These are phyloP conservation scores for Nudaria mundana DNA, from an alignment of 2,888 invertebrate species.

Conservation along the genomic window DNA sequence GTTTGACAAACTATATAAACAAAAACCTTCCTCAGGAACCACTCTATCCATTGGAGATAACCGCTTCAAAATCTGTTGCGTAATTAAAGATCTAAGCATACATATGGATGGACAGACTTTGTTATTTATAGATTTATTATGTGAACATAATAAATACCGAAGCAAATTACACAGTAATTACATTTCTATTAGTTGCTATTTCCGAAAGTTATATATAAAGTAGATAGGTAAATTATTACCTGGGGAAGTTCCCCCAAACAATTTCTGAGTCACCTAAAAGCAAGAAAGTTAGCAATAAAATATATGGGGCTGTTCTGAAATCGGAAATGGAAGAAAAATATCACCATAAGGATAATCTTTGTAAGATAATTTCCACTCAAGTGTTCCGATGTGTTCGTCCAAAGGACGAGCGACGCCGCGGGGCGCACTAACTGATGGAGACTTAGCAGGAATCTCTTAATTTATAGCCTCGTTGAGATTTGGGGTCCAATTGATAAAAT, in stretches of 20 bases:
- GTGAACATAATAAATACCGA: too few species aligned
- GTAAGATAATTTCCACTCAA: constrained; percentile 70
- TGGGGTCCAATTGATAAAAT: constrained; percentile 29
- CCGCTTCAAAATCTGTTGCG: too few species aligned
- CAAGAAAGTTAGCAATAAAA: constrained; percentile 11
- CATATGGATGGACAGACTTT: too few species aligned
- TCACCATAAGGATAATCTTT: constrained; percentile 58
- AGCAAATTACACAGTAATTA: too few species aligned
- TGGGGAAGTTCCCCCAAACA: neutral
- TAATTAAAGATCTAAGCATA: too few species aligned
- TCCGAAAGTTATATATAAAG: too few species aligned
- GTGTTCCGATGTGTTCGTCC: constrained; percentile 63
- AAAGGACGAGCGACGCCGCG: constrained; percentile 63
- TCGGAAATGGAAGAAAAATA: constrained; percentile 50
- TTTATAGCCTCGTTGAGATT: constrained; percentile 66
- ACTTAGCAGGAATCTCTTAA: constrained; percentile 80
- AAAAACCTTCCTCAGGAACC: too few species aligned
- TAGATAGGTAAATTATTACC: constrained; percentile 1
- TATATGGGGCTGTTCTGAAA: constrained; percentile 11
- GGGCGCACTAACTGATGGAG: constrained; percentile 72
- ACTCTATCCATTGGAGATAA: too few species aligned
- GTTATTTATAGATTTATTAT: too few species aligned
- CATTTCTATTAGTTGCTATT: too few species aligned
- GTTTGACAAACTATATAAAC: too few species aligned
- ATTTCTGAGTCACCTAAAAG: constrained; percentile 10